phyloP scores from a whole-genome alignment of 2,888 invertebrate species.

The Calliphora vomitoria region DNA sequence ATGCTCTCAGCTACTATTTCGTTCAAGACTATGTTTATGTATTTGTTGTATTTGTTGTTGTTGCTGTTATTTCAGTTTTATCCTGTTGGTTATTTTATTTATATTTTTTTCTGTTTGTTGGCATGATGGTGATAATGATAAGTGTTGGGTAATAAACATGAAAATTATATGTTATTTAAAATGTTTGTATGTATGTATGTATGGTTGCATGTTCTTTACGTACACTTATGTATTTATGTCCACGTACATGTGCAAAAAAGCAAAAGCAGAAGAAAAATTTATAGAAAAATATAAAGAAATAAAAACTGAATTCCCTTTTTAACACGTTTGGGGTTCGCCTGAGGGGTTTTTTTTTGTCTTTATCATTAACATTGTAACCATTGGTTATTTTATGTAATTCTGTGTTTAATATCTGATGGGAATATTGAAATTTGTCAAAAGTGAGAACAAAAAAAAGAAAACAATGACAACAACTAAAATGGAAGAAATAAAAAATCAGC shows the following conservation, averaged over 20 bases:
- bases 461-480: neutral
- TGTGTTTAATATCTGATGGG: constrained; percentile 58
- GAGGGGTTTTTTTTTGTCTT: constrained; percentile 35
- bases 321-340: constrained; percentile 52
- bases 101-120: neutral
- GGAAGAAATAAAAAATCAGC: constrained; percentile 10
- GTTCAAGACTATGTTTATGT: constrained; percentile 28
- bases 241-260: constrained; percentile 1
- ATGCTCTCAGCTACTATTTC: constrained; percentile 51
- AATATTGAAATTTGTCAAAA: constrained; percentile 57
- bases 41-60: constrained; percentile 18
- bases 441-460: neutral
- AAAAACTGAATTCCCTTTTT: constrained; percentile 37
- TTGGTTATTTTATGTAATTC: constrained; percentile 47
- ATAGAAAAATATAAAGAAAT: constrained; percentile 10
- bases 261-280: neutral
- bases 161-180: constrained; percentile 70
- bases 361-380: constrained; percentile 49
- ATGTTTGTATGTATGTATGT: constrained; percentile 44
- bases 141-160: constrained; percentile 72
- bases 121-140: constrained; percentile 70
- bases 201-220: neutral
- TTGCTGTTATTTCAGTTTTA: neutral
- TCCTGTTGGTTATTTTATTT: constrained; percentile 19
- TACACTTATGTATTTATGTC: constrained; percentile 14